Evolutionary conservation across 2,888 invertebrate species (phyloP).

Genomic region (Phlogophora meticulosa): DNA sequence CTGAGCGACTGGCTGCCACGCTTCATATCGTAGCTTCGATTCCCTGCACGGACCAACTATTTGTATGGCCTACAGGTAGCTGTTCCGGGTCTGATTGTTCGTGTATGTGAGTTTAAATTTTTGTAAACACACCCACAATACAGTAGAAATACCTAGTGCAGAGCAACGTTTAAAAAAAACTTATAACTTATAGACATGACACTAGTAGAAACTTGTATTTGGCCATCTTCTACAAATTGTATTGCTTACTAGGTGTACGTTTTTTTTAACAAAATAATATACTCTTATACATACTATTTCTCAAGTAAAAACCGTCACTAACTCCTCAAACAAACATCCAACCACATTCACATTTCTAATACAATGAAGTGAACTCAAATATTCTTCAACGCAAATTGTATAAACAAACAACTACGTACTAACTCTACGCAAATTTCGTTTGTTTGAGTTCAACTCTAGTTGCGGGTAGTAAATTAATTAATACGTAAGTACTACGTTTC

Average conservation of each 20-base stretch:
- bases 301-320: neutral
- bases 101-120: too few relatives aligned
- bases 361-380: conserved; percentile 57
- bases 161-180: too few relatives aligned
- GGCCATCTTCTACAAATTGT: too few relatives aligned
- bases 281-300: neutral
- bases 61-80: too few relatives aligned
- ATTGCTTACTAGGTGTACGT: neutral
- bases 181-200: too few relatives aligned
- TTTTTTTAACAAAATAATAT: neutral
- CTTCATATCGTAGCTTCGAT: too few relatives aligned
- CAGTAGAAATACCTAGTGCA: too few relatives aligned
- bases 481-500: conserved; percentile 66
- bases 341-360: conserved; percentile 24
- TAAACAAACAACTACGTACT: conserved; percentile 41
- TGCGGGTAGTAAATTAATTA: conserved; percentile 73
- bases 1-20: too few relatives aligned
- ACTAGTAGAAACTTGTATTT: too few relatives aligned
- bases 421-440: conserved; percentile 51
- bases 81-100: too few relatives aligned
- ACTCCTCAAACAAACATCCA: conserved; percentile 5
- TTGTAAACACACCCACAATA: too few relatives aligned
- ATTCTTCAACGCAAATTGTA: conserved; percentile 60
- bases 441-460: conserved; percentile 68
- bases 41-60: too few relatives aligned